A percentile compares a stretch with the other conserved stretches of the same genome.
Conservation (phyloP, 2,888 invertebrate genomes). For the Doris montereyensis region DNA sequence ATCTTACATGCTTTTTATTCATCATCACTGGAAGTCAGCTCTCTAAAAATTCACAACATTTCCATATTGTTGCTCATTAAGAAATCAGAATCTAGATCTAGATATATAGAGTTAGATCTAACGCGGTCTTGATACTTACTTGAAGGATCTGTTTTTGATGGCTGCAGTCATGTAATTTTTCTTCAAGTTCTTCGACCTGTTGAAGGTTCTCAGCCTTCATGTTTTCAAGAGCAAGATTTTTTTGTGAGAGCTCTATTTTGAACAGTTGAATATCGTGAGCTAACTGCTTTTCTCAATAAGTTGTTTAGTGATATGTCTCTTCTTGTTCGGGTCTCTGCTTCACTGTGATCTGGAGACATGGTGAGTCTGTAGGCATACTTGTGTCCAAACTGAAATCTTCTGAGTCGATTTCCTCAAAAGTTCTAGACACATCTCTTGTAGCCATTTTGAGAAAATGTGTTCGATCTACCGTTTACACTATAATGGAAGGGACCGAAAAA, state of each 20-base stretch:
- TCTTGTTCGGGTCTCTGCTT: slow-evolving; percentile 52
- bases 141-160: slow-evolving; percentile 71
- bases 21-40: too few species aligned
- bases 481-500: not conserved
- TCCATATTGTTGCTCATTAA: too few species aligned
- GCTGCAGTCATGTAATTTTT: slow-evolving; percentile 69
- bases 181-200: slow-evolving; percentile 71
- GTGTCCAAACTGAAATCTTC: slow-evolving; percentile 71
- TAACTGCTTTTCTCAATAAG: slow-evolving; percentile 71
- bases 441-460: slow-evolving; percentile 50
- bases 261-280: slow-evolving; percentile 72
- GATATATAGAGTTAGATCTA: too few species aligned
- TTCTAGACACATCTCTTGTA: slow-evolving; percentile 62
- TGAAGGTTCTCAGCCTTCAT: slow-evolving; percentile 70
- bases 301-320: slow-evolving; percentile 65
- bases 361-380: slow-evolving; percentile 71
- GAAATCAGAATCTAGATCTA: too few species aligned
- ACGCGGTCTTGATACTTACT: too few species aligned
- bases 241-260: slow-evolving; percentile 72
- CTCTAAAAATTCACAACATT: too few species aligned
- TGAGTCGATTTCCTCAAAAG: slow-evolving; percentile 64
- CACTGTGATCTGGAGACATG: slow-evolving; percentile 65
- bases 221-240: slow-evolving; percentile 70
- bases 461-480: not conserved
- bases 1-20: too few species aligned